Base-by-base conservation (phyloP, 2,888 invertebrate genomes). In the Saturnia pavonia region DNA sequence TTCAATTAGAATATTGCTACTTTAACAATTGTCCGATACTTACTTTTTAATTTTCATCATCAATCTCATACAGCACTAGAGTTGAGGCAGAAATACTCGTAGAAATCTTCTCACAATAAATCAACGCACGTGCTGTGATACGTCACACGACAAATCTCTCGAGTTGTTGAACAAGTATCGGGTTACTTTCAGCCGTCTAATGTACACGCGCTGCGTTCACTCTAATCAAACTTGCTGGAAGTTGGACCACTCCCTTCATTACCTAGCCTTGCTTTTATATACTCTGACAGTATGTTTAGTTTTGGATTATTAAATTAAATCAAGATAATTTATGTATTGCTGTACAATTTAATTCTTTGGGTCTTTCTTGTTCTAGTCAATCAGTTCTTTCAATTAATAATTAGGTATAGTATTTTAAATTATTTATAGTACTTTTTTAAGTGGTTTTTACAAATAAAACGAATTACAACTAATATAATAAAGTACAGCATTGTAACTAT, bases 141-240 rank as follows among this genome's bases (percentile, higher is more conserved):
- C 79, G 83, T 88, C 86, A 82, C 73, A 72, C 80, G 82, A 87
- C 85, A 84, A 82, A 82, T 86, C 83, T 72, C 73, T 75, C 77
- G 84, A 89, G 85, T 81, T 81, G 88, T 88, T 83, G 82, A 80
- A 83, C 83, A 78, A 81, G 85, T 85, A 82, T 88, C 85, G 74
- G 75, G 82, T 88, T 88, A 85, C 88, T 82, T 74, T 75, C 79
- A 74, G 74, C 73, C 73, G 74, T 65, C 65, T 40, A 40, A 63
- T 68, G 75, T 76, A 75, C 75, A 73, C 77, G 74, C 76, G 75
- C 72, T 77, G 76, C 80, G 80, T 78, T 82, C 77, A 76, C 78
- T 81, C 77, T 85, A 85, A 86, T 86, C 85, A 85, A 83, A 83
- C 80, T 84, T 76, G 80, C 80, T 81, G 76, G 77, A 75, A 80